Percentiles rank a stretch among this genome's conserved stretches.
Evolutionary conservation across 1,140 invertebrate genomes (phyloP).

Genomic region (Bactericera cockerelli): DNA sequence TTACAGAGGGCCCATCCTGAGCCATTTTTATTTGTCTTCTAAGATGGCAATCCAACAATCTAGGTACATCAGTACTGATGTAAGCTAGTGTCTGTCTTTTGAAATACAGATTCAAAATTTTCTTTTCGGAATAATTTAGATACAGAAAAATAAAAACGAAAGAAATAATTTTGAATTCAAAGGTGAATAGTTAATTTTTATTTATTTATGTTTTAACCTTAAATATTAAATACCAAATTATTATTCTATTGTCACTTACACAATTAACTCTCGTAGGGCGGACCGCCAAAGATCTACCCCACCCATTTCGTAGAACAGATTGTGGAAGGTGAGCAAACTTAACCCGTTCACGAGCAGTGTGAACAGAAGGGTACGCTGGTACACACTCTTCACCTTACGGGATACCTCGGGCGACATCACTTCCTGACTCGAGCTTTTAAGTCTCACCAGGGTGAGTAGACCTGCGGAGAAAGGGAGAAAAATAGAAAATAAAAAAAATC

Average conservation of each 20-base stretch:
- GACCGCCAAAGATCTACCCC: conserved; percentile 53
- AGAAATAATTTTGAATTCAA: too few species aligned
- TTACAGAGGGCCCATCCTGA: too few species aligned
- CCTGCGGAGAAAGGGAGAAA: conserved; percentile 25
- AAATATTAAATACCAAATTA: too few species aligned
- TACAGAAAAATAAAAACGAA: too few species aligned
- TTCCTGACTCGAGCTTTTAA: conserved; percentile 62
- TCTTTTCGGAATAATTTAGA: too few species aligned
- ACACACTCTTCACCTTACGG: conserved; percentile 66
- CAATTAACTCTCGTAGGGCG: conserved; percentile 57
- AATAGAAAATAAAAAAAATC: conserved; percentile 21
- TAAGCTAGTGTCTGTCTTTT: too few species aligned
- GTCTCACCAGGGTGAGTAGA: conserved; percentile 51
- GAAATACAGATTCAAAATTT: too few species aligned
- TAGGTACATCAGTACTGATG: too few species aligned
- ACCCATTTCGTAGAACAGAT: conserved; percentile 63
- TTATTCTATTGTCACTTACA: conserved; percentile 54
- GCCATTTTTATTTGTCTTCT: too few species aligned
- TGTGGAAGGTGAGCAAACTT: conserved; percentile 59
- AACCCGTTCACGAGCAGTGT: conserved; percentile 42
- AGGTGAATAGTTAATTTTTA: too few species aligned
- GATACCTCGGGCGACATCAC: conserved; percentile 64
- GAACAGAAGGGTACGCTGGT: conserved; percentile 57
- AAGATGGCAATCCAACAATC: too few species aligned
- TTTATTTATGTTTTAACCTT: too few species aligned